Conservation (phyloP, 2,113 vertebrate species). For the Falcunculus frontatus region DNA sequence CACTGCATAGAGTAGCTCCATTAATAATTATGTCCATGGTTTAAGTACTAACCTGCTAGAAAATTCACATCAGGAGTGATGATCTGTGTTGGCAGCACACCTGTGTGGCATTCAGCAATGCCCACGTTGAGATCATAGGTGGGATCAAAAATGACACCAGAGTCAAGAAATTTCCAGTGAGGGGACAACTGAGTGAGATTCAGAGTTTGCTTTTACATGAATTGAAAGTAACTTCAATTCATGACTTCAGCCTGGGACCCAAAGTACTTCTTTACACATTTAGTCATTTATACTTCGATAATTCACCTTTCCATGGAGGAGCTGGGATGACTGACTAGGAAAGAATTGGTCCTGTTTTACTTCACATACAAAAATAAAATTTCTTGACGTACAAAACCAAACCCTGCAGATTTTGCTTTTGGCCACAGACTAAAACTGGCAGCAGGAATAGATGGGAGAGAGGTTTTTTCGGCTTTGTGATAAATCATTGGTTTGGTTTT, state of each 20-base stretch:
- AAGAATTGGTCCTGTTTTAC: background rate
- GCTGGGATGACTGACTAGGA: background rate
- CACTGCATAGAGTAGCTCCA: background rate
- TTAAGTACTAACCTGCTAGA: background rate
- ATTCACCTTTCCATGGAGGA: background rate
- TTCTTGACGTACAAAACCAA: background rate
- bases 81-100: background rate
- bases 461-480: background rate
- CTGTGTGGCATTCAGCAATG: background rate
- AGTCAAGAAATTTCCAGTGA: background rate
- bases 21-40: background rate
- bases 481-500: background rate
- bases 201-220: background rate
- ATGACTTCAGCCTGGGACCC: background rate
- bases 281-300: background rate
- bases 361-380: background rate
- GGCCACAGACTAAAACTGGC: background rate
- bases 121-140: rapidly evolving
- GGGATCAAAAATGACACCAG: background rate
- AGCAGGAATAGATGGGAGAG: background rate
- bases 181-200: background rate
- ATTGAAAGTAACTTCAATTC: background rate
- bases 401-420: background rate
- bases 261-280: background rate
- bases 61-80: background rate